phyloP scores from a whole-genome alignment of 2,113 vertebrate species.

The Variabilichromis moorii region DNA sequence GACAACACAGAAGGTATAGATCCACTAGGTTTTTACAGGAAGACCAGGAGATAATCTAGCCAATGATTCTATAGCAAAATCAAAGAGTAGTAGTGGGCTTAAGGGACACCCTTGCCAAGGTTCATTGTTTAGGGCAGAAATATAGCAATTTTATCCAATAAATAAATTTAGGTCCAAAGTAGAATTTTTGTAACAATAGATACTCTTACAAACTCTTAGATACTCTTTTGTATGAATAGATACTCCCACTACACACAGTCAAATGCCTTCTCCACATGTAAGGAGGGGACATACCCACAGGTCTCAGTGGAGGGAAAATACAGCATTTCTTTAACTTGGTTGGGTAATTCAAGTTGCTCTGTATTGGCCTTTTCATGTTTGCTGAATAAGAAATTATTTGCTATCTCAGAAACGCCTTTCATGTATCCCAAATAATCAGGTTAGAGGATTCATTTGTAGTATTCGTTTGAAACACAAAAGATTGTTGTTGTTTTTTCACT shows the following conservation, averaged over 20 bases:
- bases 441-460: background rate
- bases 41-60: background rate
- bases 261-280: background rate
- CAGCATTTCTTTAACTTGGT: background rate
- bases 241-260: background rate
- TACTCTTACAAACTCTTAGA: background rate
- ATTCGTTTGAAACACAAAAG: background rate
- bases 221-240: background rate
- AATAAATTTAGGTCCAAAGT: background rate
- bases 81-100: background rate
- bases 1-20: background rate
- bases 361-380: background rate
- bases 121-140: background rate
- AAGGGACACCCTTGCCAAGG: background rate
- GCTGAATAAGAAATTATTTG: background rate
- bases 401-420: rapidly evolving
- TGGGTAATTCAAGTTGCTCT: background rate
- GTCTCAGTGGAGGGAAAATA: background rate
- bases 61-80: background rate
- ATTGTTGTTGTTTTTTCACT: background rate
- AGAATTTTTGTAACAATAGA: background rate
- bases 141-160: background rate
- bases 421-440: background rate
- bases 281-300: background rate
- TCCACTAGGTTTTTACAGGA: background rate